Evolutionary conservation across 2,113 vertebrate genomes (phyloP).

Genomic region (Hypocryptadius cinnamomeus): DNA sequence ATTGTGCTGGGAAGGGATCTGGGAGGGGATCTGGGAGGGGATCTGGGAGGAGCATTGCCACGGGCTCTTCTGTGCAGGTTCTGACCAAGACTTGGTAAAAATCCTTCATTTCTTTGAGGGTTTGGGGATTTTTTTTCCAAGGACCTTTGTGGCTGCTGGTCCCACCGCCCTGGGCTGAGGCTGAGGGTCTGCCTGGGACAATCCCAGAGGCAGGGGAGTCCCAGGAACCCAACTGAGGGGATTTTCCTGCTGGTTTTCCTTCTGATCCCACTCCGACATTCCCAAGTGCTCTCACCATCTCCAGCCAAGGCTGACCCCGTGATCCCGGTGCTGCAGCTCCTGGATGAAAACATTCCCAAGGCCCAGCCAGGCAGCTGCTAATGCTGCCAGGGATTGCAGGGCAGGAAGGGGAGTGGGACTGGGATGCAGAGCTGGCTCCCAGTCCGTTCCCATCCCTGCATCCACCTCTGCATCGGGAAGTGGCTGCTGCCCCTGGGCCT

Average conservation of each 20-base stretch:
- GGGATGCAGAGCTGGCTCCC: neutral
- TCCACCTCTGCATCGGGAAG: neutral
- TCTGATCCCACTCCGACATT: neutral
- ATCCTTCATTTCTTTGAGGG: neutral
- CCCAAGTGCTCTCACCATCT: accelerated
- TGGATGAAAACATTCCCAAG: neutral
- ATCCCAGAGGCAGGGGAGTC: neutral
- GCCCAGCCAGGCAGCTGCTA: neutral
- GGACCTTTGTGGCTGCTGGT: neutral
- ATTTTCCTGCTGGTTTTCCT: neutral
- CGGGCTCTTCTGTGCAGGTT: neutral
- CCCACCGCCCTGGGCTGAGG: neutral
- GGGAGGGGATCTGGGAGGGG: too few species aligned
- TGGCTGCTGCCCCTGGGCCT: neutral
- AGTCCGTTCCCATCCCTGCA: neutral
- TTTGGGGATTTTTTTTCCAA: neutral
- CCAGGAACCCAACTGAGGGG: accelerated
- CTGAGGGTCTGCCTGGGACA: neutral
- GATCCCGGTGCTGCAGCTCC: accelerated
- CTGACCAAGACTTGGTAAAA: neutral
- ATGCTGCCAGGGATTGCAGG: neutral
- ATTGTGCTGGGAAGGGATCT: neutral
- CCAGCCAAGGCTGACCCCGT: neutral
- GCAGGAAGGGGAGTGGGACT: neutral
- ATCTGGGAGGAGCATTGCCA: neutral